Evolutionary conservation across 2,888 invertebrate genomes (phyloP).

Genomic region (Cephus sareptanus): DNA sequence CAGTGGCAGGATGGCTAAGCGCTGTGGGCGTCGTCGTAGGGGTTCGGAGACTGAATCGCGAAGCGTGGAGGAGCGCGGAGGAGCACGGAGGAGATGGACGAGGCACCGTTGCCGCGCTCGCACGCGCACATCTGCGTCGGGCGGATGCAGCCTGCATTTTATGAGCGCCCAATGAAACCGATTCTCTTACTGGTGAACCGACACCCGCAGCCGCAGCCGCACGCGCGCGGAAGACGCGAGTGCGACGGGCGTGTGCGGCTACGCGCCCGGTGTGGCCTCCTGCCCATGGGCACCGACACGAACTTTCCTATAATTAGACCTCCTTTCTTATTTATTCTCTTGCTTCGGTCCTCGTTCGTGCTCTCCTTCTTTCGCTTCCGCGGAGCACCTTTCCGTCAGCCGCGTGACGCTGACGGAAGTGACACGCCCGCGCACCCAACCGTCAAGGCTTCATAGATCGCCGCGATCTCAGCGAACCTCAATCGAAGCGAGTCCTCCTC

Average conservation of each 20-base stretch:
- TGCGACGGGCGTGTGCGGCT: constrained; percentile 9
- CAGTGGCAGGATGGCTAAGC: not conserved
- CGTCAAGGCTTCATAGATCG: too few relatives aligned
- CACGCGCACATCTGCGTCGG: constrained; percentile 58
- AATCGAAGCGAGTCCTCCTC: too few relatives aligned
- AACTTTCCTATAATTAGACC: not conserved
- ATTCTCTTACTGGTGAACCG: constrained; percentile 56
- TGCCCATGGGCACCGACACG: constrained; percentile 30
- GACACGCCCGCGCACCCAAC: too few relatives aligned
- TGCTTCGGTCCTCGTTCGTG: constrained; percentile 43
- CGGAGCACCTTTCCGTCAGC: too few relatives aligned
- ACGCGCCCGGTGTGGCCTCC: constrained; percentile 25
- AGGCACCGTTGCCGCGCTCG: constrained; percentile 16
- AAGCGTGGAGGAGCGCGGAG: constrained; percentile 23
- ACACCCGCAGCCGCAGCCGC: constrained; percentile 29
- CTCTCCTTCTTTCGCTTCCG: constrained; percentile 29
- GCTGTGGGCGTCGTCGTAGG: not conserved
- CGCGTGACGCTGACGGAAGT: too few relatives aligned
- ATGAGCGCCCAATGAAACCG: constrained; percentile 59
- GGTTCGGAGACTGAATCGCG: not conserved
- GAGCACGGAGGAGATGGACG: constrained; percentile 14
- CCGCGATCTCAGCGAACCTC: too few relatives aligned
- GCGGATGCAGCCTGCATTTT: constrained; percentile 64
- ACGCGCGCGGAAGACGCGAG: constrained; percentile 10
- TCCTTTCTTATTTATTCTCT: constrained; percentile 12